phyloP scores from a whole-genome alignment of 1,140 invertebrate species.

The Bombus impatiens region DNA sequence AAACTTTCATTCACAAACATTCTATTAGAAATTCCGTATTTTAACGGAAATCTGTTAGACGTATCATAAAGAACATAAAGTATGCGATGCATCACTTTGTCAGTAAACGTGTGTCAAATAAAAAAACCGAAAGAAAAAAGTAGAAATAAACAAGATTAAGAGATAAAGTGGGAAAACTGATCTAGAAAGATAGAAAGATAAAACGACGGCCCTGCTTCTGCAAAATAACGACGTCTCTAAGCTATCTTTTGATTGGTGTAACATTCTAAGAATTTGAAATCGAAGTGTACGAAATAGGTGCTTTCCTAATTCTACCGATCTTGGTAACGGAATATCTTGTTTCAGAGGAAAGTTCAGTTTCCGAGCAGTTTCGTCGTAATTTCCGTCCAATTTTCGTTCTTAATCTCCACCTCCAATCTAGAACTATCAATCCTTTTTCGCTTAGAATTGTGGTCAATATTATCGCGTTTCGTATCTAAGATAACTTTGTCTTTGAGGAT shows the following conservation, averaged over 20 bases:
- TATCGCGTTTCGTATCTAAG: not conserved
- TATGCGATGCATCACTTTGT: not conserved
- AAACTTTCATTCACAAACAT: not conserved
- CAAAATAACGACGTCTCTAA: conserved; percentile 4
- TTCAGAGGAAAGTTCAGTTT: not conserved
- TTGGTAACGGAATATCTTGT: not conserved
- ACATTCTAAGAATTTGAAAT: conserved; percentile 28
- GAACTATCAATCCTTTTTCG: not conserved
- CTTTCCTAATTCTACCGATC: not conserved
- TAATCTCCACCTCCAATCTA: not conserved
- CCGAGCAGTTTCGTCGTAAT: not conserved
- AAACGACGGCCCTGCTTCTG: conserved; percentile 17
- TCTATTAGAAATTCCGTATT: not conserved
- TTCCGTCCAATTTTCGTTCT: conserved; percentile 1
- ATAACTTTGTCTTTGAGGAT: not conserved
- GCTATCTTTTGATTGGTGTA: conserved; percentile 10
- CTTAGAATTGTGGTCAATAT: not conserved
- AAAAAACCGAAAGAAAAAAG: not conserved
- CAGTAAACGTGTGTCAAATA: not conserved
- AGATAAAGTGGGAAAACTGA: no score
- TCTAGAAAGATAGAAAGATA: not conserved
- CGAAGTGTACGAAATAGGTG: not conserved
- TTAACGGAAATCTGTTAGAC: not conserved
- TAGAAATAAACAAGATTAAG: conserved; percentile 12
- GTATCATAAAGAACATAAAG: not conserved